Percentiles rank a stretch among this genome's conserved stretches.
Evolutionary conservation across 2,113 vertebrate genomes (phyloP).

Genomic region (Phainopepla nitens): DNA sequence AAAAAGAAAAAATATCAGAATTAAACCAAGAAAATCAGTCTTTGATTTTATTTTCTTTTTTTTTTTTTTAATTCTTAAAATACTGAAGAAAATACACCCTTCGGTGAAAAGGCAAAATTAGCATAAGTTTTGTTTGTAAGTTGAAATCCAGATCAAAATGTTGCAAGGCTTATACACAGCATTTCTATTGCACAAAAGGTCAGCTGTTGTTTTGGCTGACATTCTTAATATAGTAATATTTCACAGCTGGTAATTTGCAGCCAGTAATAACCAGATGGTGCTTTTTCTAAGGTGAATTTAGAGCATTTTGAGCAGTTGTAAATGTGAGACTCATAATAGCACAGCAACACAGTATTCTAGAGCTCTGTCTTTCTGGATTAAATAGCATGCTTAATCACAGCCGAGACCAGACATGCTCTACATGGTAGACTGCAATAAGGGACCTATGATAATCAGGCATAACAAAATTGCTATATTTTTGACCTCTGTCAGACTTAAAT

Average conservation of each 20-base stretch:
- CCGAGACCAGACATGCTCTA: neutral
- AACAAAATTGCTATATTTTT: constrained; percentile 9
- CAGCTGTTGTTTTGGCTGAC: constrained; percentile 22
- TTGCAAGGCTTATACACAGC: neutral
- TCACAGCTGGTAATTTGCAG: constrained; percentile 50
- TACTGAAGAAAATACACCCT: neutral
- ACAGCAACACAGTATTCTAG: neutral
- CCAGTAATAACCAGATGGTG: constrained; percentile 42
- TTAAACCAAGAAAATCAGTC: neutral
- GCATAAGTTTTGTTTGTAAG: neutral
- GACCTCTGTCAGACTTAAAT: neutral
- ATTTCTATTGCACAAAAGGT: constrained; percentile 17
- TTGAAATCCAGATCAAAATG: constrained; percentile 2
- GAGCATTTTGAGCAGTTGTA: constrained; percentile 16
- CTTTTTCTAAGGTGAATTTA: constrained; percentile 48
- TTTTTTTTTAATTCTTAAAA: neutral
- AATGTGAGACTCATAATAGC: neutral
- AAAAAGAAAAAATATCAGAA: neutral
- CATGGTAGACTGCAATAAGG: neutral
- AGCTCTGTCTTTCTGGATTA: neutral
- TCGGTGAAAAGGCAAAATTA: neutral
- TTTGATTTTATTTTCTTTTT: neutral
- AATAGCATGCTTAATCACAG: neutral
- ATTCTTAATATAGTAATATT: constrained; percentile 40
- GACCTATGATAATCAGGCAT: neutral